Evolutionary conservation across 2,113 vertebrate species (phyloP).

Genomic region (Natator depressus): DNA sequence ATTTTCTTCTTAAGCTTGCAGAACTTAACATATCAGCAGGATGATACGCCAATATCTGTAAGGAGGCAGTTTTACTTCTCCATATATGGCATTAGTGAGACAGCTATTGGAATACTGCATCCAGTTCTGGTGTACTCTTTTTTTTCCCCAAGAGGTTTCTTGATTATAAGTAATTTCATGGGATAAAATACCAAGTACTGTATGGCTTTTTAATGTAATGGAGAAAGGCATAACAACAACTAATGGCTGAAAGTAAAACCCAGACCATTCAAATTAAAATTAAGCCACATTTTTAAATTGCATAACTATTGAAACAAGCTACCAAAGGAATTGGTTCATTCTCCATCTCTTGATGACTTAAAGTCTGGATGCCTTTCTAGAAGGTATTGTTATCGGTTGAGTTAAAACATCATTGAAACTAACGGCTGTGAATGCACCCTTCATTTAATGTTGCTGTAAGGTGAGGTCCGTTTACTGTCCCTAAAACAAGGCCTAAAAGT

Average conservation of each 20-base stretch:
- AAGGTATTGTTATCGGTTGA: neutral
- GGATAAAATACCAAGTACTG: neutral
- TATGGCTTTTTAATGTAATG: neutral
- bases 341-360: neutral
- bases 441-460: neutral
- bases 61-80: neutral
- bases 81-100: neutral
- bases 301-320: neutral
- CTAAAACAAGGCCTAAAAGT: neutral
- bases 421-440: neutral
- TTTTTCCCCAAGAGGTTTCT: neutral
- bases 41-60: neutral
- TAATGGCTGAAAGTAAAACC: neutral
- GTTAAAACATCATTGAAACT: neutral
- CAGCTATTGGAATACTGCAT: neutral
- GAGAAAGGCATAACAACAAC: neutral
- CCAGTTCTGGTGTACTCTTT: neutral
- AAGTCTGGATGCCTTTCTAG: neutral
- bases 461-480: too few species aligned
- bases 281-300: neutral
- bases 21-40: neutral
- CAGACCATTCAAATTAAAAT: neutral
- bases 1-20: neutral
- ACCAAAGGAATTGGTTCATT: neutral
- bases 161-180: neutral